Base-by-base conservation (phyloP, 2,888 invertebrate genomes). In the Eledona agricola region DNA sequence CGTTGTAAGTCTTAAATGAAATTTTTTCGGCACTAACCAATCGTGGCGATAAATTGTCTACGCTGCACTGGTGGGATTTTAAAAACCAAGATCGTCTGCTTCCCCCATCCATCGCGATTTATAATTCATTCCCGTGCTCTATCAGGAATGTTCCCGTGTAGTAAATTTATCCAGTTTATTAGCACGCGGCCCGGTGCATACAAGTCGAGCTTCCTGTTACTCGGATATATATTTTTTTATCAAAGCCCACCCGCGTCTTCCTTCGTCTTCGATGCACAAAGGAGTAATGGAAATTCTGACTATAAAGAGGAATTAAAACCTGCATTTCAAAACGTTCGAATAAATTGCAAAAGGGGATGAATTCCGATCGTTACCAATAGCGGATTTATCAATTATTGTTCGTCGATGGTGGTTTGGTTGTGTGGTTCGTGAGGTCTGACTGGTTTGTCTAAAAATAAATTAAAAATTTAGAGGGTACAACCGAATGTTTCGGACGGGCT, bases 391-490 rank as follows among this genome's bases (percentile, higher is more conserved):
- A 40, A 40, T 40, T 40, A 40, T 7, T n/a, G n/a, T n/a, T n/a
- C 7, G 16, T 17, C 12, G 25, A 38, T 38, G 25, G 25, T 17
- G 26, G 19, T 22, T 40, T 10, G 6, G 38, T 20, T 22, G 25
- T 38, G 25, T 40, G 28, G 28, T 40, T 40, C 28, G 11, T 11
- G 12, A 4, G 11, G 28, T 26, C 26, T 26, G 25, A 16, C 15
- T 9, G 23, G 28, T 10, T 5, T 25, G 25, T 25, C 29, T n/a
- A n/a, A n/a, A 20, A 49, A 51, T 56, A 54, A 58, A 54, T 59
- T 53, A 57, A 56, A 57, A 57, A 55, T 59, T 57, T 46, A 57
- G 37, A 34, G 32, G 35, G 40, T n/a, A 42, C 46, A 40, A 38
- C 47, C 32, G 37, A 19, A 32, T 34, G 13, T 10, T 34, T 35